Conservation (phyloP, 2,888 invertebrate genomes). For the Tenthredo mesomela region DNA sequence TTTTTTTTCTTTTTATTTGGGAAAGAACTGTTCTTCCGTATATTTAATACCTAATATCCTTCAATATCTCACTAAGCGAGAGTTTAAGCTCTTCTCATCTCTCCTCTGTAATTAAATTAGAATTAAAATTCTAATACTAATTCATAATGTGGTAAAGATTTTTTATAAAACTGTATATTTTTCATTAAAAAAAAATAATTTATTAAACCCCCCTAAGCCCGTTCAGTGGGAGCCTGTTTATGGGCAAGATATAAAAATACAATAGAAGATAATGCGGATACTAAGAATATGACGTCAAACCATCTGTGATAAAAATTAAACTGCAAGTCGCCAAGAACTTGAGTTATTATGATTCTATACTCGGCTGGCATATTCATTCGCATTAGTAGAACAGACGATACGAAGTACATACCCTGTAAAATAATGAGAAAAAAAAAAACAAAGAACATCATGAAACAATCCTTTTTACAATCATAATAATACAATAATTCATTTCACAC, state of each 20-base stretch:
- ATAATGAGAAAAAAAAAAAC: background rate
- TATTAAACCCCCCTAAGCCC: conserved; percentile 61
- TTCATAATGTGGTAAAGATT: too few species aligned
- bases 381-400: conserved; percentile 97
- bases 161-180: too few species aligned
- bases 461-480: too few species aligned
- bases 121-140: too few species aligned
- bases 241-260: conserved; percentile 97
- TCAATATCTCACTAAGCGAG: too few species aligned
- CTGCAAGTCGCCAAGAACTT: conserved; percentile 97
- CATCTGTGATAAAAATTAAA: conserved; percentile 99
- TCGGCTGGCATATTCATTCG: conserved; percentile 99
- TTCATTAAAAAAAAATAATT: background rate
- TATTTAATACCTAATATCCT: too few species aligned
- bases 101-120: too few species aligned
- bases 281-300: conserved; percentile 99
- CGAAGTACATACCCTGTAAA: conserved; percentile 97
- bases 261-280: conserved; percentile 97
- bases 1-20: too few species aligned
- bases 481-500: conserved; percentile 58
- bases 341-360: conserved; percentile 94
- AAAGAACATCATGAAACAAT: too few species aligned
- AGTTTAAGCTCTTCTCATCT: too few species aligned
- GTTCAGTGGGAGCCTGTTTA: conserved; percentile 85
- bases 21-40: too few species aligned